Evolutionary conservation across 64 coral and sea anemone genomes (phyloP), one percentile per base, ranked within the genome.

Genomic region (Platygyra sinensis): DNA sequence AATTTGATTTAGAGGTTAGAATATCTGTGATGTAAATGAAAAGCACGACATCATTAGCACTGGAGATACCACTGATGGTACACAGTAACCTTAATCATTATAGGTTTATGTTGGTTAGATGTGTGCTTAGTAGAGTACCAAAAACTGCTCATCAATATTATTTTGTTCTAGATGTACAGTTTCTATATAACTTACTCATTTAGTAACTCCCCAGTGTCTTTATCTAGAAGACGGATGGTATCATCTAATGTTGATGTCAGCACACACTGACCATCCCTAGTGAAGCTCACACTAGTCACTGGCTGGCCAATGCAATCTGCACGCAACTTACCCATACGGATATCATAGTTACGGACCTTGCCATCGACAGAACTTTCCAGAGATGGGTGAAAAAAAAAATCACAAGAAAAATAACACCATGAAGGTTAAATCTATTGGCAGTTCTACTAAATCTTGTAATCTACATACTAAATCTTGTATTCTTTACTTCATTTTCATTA

Each of bases 291-390:
- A 88, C 93, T 93, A 8, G 96, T 95, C 55, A 98, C 96, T 76
- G 96, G 93, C 33, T 98, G 79, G 31, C 93, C 93, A 84, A 98
- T 90, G 74, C 86, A 92, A 75, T 98, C 96, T 17, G 67, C 94
- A 13, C 39, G 87, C 46, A 98, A 61, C 22, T 81, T 74, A 30
- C 96, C 96, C 89, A 98, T 95, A 30, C 96, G 94, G 15, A 98
- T 95, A 73, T 98, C 96, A 93, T 98, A 98, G 29, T 89, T 95
- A 67, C 93, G 94, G 22, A 95, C 80, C 76, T 98, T 98, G 64
- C 96, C 92, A 78, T 98, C 96, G 11, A 98, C 87, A 29, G 96
- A 98, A 30, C 96, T 98, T 72, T 22, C 24, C 60, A 8, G 10
- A 2, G 82, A 52, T 27, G 60, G 69, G 28, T 12, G 6, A 75